Evolutionary conservation across 2,888 invertebrate species (phyloP).

Genomic region (Polymixis flavicincta): DNA sequence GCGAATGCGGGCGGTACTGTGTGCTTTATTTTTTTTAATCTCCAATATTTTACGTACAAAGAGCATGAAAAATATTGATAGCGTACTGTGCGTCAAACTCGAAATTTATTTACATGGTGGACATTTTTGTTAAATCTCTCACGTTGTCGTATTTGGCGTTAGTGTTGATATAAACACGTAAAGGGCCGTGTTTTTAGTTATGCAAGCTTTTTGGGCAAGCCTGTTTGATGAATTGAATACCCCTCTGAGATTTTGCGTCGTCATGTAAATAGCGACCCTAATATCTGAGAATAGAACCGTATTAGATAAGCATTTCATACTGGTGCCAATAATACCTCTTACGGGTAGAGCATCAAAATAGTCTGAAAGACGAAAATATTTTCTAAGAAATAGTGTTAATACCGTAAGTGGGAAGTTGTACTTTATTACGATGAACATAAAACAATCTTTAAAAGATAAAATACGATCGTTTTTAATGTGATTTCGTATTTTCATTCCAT

Average conservation of each 20-base stretch:
- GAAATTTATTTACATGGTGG: conserved; percentile 56
- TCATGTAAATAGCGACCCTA: conserved; percentile 65
- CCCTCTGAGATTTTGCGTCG: conserved; percentile 50
- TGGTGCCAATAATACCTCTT: conserved; percentile 35
- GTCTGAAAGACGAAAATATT: conserved; percentile 26
- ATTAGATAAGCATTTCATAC: conserved; percentile 48
- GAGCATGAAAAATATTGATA: conserved; percentile 72
- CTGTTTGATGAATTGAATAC: conserved; percentile 54
- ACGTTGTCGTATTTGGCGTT: neutral
- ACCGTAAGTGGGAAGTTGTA: neutral
- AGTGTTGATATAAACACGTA: neutral
- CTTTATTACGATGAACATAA: neutral
- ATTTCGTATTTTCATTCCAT: neutral
- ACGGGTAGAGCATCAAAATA: conserved; percentile 22
- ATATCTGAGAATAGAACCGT: conserved; percentile 54
- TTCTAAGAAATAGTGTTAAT: conserved; percentile 14
- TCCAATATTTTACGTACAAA: conserved; percentile 67
- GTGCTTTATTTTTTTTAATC: conserved; percentile 68
- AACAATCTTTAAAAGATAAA: neutral
- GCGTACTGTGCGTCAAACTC: conserved; percentile 59
- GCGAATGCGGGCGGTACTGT: conserved; percentile 71
- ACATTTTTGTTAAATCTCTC: conserved; percentile 61
- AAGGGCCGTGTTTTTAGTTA: conserved; percentile 22
- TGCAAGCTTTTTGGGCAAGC: conserved; percentile 37
- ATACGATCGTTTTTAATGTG: neutral